Base-by-base conservation (phyloP, 2,797 vertebrate species). In the Sebastes wilsoni region DNA sequence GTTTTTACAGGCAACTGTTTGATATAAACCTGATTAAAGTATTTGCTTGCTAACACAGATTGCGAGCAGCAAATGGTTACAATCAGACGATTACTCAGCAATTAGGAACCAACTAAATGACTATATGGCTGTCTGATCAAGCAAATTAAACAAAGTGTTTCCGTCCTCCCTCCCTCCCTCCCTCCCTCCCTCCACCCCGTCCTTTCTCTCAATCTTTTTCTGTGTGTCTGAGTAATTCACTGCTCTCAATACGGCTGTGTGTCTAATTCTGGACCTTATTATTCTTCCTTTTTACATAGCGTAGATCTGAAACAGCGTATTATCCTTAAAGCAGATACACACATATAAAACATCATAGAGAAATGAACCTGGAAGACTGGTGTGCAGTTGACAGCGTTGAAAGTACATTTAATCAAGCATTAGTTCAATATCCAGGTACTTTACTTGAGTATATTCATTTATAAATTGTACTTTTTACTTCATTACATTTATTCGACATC, bases 11-110 rank as follows among this genome's bases (percentile, higher is more conserved):
- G 94, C 90, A 90, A 85, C 87, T 94, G 94, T 96, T 96, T 96
- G 95, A 96, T 96, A 95, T 95, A 93, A 96, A 95, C 94, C 94
- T 94, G 94, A 96, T 96, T 96, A 96, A 96, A 96, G 94, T 95
- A 95, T 96, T 96, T 95, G 91, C 94, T 92, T 81, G 88, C 89
- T 87, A 93, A 94, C 95, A 94, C 88, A 93, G 91, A 91, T 92
- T 91, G 93, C 89, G 76, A 80, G 88, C 90, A 85, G 91, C 93
- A 92, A 93, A 95, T 79, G 94, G 84, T 84, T 69, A 86, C 82
- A 93, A 93, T 92, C 91, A 86, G 90, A 89, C 86, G 62, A 96
- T 96, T 95, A 95, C 93, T 93, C 92, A 88, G 94, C 93, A 92
- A 96, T 96, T 96, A 96, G 93, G 87, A 85, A 87, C 79, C 87